Conservation (phyloP, 2,797 vertebrate genomes). For the Vireo griseus region DNA sequence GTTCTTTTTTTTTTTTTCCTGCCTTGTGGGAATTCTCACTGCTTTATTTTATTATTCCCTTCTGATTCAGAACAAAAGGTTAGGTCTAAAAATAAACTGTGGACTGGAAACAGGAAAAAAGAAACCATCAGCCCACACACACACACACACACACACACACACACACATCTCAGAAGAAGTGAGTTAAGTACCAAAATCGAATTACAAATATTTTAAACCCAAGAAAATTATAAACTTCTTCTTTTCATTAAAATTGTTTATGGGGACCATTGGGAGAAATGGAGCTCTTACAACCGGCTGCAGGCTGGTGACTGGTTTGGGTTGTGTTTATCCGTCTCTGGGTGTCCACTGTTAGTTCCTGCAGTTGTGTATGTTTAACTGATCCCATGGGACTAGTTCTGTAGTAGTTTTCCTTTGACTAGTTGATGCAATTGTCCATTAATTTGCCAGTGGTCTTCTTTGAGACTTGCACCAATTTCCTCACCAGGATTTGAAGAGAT, state of each 20-base stretch:
- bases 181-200: not conserved
- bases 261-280: not conserved
- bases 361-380: not conserved
- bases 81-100: not conserved
- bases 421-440: not conserved
- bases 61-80: not conserved
- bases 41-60: not conserved
- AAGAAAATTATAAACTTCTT: accelerated
- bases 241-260: not conserved
- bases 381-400: not conserved
- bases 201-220: not conserved
- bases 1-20: not conserved
- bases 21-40: not conserved
- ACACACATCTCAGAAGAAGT: not conserved
- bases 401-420: not conserved
- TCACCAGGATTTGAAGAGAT: not conserved
- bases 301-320: not conserved
- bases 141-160: not conserved
- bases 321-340: not conserved
- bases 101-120: not conserved
- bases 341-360: not conserved
- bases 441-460: not conserved
- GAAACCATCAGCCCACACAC: not conserved
- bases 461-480: not conserved
- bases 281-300: not conserved